Evolutionary conservation across 2,888 invertebrate genomes (phyloP), one percentile per base, ranked within the genome.

Genomic region (Thecophora atra): DNA sequence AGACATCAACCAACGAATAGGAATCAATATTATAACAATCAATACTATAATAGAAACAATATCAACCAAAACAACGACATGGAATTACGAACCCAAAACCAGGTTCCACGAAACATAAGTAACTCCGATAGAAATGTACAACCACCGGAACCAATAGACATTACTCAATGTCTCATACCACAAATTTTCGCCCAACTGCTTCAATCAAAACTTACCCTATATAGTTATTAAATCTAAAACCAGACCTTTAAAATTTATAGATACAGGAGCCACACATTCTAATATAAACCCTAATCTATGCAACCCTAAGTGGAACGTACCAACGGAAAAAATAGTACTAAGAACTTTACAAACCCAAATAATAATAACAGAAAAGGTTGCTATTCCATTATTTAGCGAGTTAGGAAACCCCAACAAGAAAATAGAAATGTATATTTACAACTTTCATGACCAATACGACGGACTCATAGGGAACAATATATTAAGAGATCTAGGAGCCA

Each of bases 391-490:
- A 11, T 74, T 71, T 21, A n/a, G 66, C 2, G 74, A 75, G 65
- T 68, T 73, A 13, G 72, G 72, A 3, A 71, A 69, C 15, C 21
- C 65, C 37, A 13, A 44, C 42, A 28, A 71, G 30, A 13, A 47
- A 24, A 51, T 70, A 4, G 73, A 74, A 68, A 72, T 73, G 64
- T 65, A 28, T 42, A 54, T 75, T 13, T 51, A 26, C 37, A 24
- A 72, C 52, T 74, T 74, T n/a, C 74, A 76, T 44, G 71, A 74
- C 21, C 66, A 60, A 17, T 74, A 74, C 30, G 71, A 74, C 28
- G 74, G 74, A 0, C 8, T 74, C 54, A 71, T 74, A 51, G 74
- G 76, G 0, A 74, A 76, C 26, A 71, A 72, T 30, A 13, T 72
- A 62, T 51, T 74, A 11, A 65, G 28, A 69, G 64, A 37, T 44